Conservation (phyloP, 2,797 vertebrate species). For the Xenentodon cancila region DNA sequence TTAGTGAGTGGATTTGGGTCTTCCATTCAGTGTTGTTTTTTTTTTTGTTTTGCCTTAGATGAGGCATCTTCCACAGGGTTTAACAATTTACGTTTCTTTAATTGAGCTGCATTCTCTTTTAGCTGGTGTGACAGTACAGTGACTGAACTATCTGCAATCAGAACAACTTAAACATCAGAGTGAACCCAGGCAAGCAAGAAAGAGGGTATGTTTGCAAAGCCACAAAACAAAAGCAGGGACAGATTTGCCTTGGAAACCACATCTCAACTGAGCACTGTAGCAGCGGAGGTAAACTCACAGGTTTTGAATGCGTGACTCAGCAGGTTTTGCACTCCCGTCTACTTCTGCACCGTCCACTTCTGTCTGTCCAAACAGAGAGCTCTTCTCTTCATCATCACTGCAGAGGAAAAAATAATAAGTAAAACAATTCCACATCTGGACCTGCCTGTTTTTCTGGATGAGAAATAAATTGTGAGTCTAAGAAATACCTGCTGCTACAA, state of each 20-base stretch:
- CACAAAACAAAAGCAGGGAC: too few relatives aligned
- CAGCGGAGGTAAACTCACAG: slow-evolving; percentile 85
- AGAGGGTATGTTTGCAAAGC: too few relatives aligned
- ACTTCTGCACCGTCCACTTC: slow-evolving; percentile 70
- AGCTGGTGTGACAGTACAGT: neutral
- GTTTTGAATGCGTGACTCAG: slow-evolving; percentile 89
- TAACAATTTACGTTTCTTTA: too few relatives aligned
- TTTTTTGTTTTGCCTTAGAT: too few relatives aligned
- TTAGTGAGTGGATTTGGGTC: too few relatives aligned
- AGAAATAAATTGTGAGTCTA: neutral
- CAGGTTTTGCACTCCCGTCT: slow-evolving; percentile 78
- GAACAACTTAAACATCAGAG: too few relatives aligned
- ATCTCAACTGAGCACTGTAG: neutral
- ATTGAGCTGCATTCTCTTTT: neutral
- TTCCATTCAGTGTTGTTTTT: too few relatives aligned
- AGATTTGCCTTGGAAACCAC: neutral
- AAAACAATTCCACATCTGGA: neutral
- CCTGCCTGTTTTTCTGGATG: neutral
- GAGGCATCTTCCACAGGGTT: too few relatives aligned
- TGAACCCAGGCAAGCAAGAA: too few relatives aligned
- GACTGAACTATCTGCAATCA: neutral
- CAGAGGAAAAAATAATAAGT: neutral
- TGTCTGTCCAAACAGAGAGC: slow-evolving; percentile 73
- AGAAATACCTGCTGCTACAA: slow-evolving; percentile 87
- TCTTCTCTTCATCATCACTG: slow-evolving; percentile 88